Base-by-base conservation (phyloP, 1,140 invertebrate genomes). In the Saccostrea echinata region DNA sequence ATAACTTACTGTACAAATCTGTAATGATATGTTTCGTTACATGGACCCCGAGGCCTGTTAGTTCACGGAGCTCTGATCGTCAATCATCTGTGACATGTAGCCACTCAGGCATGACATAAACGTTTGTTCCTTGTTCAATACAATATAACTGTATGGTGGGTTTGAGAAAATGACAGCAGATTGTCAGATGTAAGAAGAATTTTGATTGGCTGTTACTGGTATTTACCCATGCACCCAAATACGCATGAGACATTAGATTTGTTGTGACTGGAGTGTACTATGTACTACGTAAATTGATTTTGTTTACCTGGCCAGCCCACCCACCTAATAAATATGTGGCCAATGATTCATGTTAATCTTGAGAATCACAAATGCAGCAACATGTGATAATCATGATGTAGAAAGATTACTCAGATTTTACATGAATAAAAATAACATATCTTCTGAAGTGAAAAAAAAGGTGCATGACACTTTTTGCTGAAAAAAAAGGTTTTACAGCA, bases 91-190 rank as follows among this genome's bases (percentile, higher is more conserved):
- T 76, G 68, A 76, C 68, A 30, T 16, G 24, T 16, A 13, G 27
- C 13, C 68, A 76, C 68, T 76, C 68, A 30, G 11, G 68, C 16
- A 16, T 27, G 30, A 76, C 68, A 76, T 9, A 11, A 76, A 33
- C 68, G 27, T 76, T 68, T 76, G 68, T 76, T 76, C 68, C 27
- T 76, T 76, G 12, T 76, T 76, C 68, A 76, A 30, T 30, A 76
- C 24, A 12, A 2, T 71, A 24, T 76, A 33, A 76, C 11, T 16
- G 3, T 71, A 30, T 6, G 27, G 27, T 71, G 16, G 21, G 16
- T 61, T 21, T 21, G 16, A 61, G 18, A 61, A 61, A 61, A 61
- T 61, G 13, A n/a, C 16, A 61, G 18, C n/a, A 3, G 8, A 21
- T 61, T 12, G 13, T 71, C 24, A 33, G 68, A 76, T 76, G 27